phyloP scores from a whole-genome alignment of 2,113 vertebrate genomes.

The Cromileptes altivelis region DNA sequence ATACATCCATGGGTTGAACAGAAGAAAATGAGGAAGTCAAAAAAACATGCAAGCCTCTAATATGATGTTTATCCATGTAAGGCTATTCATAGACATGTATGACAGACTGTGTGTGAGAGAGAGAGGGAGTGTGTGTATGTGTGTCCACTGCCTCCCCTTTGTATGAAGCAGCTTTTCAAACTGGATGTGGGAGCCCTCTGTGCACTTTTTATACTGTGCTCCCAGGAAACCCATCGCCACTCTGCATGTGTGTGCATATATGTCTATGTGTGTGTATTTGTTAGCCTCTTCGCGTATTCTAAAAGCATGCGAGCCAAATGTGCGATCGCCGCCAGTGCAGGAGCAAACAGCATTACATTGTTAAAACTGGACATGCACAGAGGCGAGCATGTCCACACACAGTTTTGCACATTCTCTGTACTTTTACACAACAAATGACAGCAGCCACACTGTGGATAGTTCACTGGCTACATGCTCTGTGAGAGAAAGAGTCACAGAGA shows the following conservation, averaged over 20 bases:
- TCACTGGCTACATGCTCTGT: not conserved
- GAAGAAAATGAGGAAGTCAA: conserved; percentile 19
- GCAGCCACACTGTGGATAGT: conserved; percentile 1
- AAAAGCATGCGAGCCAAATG: conserved; percentile 46
- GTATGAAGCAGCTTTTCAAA: conserved; percentile 66
- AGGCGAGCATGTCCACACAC: not conserved
- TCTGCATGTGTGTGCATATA: not conserved
- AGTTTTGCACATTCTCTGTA: not conserved
- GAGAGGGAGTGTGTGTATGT: conserved; percentile 24
- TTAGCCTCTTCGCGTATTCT: conserved; percentile 45
- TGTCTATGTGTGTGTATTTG: not conserved
- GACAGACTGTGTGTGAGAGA: conserved; percentile 14
- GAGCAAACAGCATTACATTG: conserved; percentile 61
- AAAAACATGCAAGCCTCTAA: conserved; percentile 24
- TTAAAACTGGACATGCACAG: conserved; percentile 50
- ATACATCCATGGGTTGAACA: too few relatives aligned
- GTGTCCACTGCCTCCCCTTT: conserved; percentile 29
- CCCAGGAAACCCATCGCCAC: conserved; percentile 52
- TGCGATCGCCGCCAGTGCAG: conserved; percentile 26
- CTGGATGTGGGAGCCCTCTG: conserved; percentile 66
- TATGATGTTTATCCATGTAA: conserved; percentile 31
- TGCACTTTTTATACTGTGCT: conserved; percentile 58
- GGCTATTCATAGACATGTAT: conserved; percentile 34
- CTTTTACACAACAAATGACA: conserved; percentile 7
- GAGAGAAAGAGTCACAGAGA: conserved; percentile 18